Conservation (phyloP, 2,888 invertebrate genomes). For the Isotomurus palustris region DNA sequence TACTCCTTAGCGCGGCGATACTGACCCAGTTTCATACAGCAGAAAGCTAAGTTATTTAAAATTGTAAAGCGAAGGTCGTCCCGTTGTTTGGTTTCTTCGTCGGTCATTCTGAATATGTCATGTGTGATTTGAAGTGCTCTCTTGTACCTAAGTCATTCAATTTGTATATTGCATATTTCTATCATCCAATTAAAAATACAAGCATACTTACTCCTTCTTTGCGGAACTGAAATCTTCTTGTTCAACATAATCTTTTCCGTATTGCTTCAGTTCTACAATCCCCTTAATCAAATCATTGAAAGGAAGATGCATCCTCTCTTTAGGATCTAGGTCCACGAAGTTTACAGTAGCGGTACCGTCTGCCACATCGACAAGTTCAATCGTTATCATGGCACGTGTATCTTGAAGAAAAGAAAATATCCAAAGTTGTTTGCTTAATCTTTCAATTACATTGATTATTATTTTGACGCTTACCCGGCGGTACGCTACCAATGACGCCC, state of each 20-base stretch:
- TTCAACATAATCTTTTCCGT: slow-evolving; percentile 10
- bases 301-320: slow-evolving; percentile 2
- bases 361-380: slow-evolving; percentile 5
- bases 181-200: not conserved
- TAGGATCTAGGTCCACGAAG: not conserved
- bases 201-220: not conserved
- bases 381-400: slow-evolving; percentile 3
- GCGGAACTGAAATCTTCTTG: not conserved
- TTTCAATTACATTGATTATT: not conserved
- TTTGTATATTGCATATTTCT: not conserved
- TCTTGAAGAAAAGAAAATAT: not conserved
- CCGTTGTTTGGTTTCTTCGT: slow-evolving; percentile 58
- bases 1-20: slow-evolving; percentile 61
- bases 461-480: not conserved
- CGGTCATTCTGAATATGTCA: slow-evolving; percentile 52
- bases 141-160: slow-evolving; percentile 10
- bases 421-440: no score
- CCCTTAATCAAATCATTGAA: slow-evolving; percentile 5
- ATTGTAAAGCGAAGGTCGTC: slow-evolving; percentile 62
- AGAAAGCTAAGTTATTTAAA: slow-evolving; percentile 66
- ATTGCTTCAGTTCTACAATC: slow-evolving; percentile 8
- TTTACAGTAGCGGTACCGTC: not conserved
- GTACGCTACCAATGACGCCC: slow-evolving; percentile 3
- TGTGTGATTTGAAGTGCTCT: not conserved
- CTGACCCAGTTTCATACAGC: slow-evolving; percentile 61